A percentile compares a stretch with the other conserved stretches of the same genome.
phyloP scores from a whole-genome alignment of 1,140 invertebrate genomes.

The Halictus rubicundus region DNA sequence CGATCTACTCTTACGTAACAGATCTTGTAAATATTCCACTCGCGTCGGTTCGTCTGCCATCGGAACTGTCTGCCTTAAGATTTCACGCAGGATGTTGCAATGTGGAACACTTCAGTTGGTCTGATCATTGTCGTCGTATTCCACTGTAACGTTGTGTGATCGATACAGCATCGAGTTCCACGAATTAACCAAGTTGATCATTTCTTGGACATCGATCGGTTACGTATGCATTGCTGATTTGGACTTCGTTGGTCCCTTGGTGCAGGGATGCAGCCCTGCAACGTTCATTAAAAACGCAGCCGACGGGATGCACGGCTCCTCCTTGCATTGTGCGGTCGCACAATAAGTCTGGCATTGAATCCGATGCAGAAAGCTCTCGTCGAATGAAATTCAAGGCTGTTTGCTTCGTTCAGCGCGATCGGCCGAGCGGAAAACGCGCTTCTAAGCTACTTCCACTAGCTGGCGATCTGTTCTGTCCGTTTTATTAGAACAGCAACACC shows the following conservation, averaged over 20 bases:
- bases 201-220: neutral
- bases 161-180: neutral
- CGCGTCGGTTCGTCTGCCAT: no score
- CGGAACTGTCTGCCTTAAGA: no score
- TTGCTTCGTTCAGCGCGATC: conserved; percentile 13
- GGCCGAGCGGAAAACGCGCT: conserved; percentile 31
- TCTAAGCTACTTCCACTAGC: neutral
- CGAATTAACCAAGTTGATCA: neutral
- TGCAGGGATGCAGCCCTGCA: no score
- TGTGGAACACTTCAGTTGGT: no score
- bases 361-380: conserved; percentile 15
- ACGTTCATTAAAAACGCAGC: conserved; percentile 39
- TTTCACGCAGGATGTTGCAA: no score
- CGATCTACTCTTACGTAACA: no score
- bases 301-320: conserved; percentile 14
- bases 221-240: neutral
- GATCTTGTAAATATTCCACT: no score
- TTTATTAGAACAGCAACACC: neutral
- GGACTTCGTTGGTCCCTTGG: no score
- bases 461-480: neutral
- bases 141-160: conserved; percentile 12
- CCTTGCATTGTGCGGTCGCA: conserved; percentile 22
- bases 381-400: conserved; percentile 38
- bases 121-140: neutral
- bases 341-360: conserved; percentile 53